A percentile compares a stretch with the other conserved stretches of the same genome.
Evolutionary conservation across 2,797 vertebrate genomes (phyloP).

Genomic region (Diglossa cyanea): DNA sequence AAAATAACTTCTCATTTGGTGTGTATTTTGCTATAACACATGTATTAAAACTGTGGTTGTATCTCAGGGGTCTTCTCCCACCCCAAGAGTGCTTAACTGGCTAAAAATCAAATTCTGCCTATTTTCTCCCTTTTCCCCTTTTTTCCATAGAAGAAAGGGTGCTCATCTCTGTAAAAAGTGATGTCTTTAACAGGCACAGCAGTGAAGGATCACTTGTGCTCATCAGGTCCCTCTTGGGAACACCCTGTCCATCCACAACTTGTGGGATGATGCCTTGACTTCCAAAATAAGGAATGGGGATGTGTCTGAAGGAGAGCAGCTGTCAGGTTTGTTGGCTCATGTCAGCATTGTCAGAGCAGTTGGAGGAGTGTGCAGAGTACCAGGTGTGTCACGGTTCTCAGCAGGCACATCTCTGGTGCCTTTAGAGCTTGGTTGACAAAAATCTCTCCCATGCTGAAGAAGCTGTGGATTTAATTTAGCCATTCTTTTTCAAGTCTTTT

Average conservation of each 20-base stretch:
- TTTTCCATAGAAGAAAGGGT: not conserved
- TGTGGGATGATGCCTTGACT: not conserved
- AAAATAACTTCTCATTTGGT: not conserved
- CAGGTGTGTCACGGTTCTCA: accelerated
- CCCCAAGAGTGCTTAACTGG: not conserved
- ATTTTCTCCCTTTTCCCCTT: not conserved
- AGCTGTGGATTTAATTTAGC: not conserved
- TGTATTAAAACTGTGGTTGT: not conserved
- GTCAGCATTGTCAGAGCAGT: not conserved
- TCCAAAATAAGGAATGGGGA: not conserved
- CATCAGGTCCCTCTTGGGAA: not conserved
- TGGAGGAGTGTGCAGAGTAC: not conserved
- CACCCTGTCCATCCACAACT: not conserved
- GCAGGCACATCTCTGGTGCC: not conserved
- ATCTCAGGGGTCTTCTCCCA: not conserved
- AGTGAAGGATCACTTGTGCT: not conserved
- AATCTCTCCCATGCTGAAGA: not conserved
- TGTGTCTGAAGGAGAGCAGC: not conserved
- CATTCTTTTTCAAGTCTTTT: not conserved
- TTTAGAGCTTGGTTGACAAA: not conserved
- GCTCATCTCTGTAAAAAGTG: not conserved
- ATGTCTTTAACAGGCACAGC: not conserved
- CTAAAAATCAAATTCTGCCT: not conserved
- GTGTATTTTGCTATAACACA: not conserved
- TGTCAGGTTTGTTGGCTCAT: not conserved